Evolutionary conservation across 2,888 invertebrate genomes (phyloP), one percentile per base, ranked within the genome.

Genomic region (Nezara viridula): DNA sequence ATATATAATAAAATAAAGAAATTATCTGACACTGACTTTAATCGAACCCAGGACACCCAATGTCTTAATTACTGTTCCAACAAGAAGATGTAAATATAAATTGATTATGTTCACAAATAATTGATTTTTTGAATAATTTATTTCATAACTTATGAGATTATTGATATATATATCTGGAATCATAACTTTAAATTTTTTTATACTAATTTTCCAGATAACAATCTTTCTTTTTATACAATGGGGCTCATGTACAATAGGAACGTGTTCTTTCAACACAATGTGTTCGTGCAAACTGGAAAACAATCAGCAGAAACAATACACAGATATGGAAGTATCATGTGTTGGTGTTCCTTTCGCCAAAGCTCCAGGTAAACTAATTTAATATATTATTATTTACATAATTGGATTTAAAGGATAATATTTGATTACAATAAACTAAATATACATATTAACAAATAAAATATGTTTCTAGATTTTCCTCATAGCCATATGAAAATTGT

Each of bases 401-500:
- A n/a, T n/a, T n/a, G n/a, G n/a, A n/a, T n/a, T n/a, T n/a, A n/a
- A n/a, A n/a, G n/a, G n/a, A n/a, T n/a, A n/a, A n/a, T n/a, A n/a
- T n/a, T n/a, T n/a, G n/a, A n/a, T n/a, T n/a, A n/a, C n/a, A n/a
- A n/a, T n/a, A n/a, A n/a, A n/a, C n/a, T n/a, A n/a, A n/a, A n/a
- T n/a, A n/a, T n/a, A n/a, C n/a, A n/a, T 44, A n/a, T 2, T n/a
- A 52, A 49, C 16, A 52, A 2, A 27, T 6, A 14, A 50, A 27
- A 91, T 91, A 91, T 94, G 95, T 87, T 73, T 37, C 21, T 95
- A 97, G 97, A 96, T 93, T 95, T 97, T 93, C 95, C 96, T 89
- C 95, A 95, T 92, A 96, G 95, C 93, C 96, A 96, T 92, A 95
- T 97, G 92, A 95, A 96, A 91, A 96, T 97, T 92, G 94, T 97